A percentile compares a stretch with the other conserved stretches of the same genome.
Conservation (phyloP, 2,113 vertebrate species). For the Sceloporus tristichus region DNA sequence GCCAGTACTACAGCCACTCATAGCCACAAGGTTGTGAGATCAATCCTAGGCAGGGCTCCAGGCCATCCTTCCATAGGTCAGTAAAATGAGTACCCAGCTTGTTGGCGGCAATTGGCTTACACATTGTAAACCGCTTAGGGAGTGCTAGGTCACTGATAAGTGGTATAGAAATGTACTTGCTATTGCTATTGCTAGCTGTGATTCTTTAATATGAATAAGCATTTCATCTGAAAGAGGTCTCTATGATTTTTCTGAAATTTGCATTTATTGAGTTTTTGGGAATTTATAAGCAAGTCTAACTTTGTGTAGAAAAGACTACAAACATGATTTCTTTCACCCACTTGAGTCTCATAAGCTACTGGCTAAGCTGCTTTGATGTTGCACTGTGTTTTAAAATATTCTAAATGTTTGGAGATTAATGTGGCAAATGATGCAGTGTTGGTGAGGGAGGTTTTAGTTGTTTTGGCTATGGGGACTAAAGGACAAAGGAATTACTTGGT, state of each 20-base stretch:
- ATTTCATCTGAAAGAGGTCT: background rate
- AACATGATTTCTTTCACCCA: background rate
- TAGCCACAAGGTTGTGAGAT: too few species aligned
- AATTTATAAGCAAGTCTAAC: conserved; percentile 32
- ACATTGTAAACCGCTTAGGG: too few species aligned
- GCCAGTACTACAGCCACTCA: too few species aligned
- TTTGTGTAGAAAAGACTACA: conserved; percentile 32
- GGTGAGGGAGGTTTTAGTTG: background rate
- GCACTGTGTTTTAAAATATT: background rate
- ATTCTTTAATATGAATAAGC: conserved; percentile 18
- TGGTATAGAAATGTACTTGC: too few species aligned
- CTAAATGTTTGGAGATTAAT: background rate
- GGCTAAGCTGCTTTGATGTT: background rate
- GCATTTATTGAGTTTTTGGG: conserved; percentile 20
- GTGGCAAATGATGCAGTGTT: background rate
- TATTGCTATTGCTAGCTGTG: background rate
- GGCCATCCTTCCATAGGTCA: too few species aligned
- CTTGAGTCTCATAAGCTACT: background rate
- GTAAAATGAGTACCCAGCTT: too few species aligned
- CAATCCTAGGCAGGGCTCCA: too few species aligned
- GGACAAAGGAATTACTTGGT: background rate
- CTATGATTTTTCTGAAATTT: conserved; percentile 19
- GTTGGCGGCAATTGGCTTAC: too few species aligned
- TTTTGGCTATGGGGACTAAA: background rate
- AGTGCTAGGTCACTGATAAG: too few species aligned